Evolutionary conservation across 2,888 invertebrate genomes (phyloP).

Genomic region (Acanthoscelides obtectus): DNA sequence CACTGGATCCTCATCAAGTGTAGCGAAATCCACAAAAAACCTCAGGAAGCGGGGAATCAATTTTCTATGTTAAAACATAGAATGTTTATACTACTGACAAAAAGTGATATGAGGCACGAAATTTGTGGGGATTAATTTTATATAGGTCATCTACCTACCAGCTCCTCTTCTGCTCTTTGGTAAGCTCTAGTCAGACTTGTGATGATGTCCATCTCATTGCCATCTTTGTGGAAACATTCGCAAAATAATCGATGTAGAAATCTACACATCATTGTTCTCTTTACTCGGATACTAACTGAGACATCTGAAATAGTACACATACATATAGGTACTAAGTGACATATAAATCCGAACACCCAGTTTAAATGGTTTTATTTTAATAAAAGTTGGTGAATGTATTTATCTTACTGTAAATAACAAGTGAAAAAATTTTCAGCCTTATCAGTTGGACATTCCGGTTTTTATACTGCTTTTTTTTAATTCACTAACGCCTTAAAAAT

Average conservation of each 20-base stretch:
- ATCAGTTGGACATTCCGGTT: no score
- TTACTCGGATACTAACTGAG: constrained; percentile 63
- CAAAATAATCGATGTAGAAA: constrained; percentile 69
- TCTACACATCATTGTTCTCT: constrained; percentile 61
- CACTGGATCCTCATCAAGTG: no score
- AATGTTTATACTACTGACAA: not conserved
- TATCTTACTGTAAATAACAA: no score
- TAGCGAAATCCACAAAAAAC: no score
- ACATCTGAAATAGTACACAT: constrained; percentile 53
- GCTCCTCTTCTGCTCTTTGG: constrained; percentile 60
- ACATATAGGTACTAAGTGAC: not conserved
- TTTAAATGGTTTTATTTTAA: no score
- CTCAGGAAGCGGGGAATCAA: no score
- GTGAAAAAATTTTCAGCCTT: no score
- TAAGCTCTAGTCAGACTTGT: constrained; percentile 58
- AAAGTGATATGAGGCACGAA: not conserved
- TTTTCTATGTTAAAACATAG: no score
- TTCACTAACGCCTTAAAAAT: no score
- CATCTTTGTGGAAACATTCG: constrained; percentile 63
- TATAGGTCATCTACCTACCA: constrained; percentile 51
- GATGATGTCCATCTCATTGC: constrained; percentile 55
- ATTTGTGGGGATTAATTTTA: not conserved
- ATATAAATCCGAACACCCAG: no score
- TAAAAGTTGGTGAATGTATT: no score
- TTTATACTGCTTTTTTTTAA: no score